phyloP scores from a whole-genome alignment of 2,113 vertebrate species.

The Atractosteus spatula region DNA sequence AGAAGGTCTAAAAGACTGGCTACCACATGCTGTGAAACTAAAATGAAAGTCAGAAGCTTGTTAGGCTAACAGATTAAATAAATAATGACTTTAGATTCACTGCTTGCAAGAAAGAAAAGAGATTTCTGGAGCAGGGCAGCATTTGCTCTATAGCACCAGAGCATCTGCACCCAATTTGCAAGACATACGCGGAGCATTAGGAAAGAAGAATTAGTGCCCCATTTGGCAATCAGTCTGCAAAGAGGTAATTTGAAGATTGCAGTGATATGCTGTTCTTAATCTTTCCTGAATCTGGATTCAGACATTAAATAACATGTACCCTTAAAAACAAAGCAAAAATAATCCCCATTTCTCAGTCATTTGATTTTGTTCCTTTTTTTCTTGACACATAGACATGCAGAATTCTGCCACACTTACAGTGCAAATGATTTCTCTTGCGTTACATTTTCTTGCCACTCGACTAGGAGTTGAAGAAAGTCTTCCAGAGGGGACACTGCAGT shows the following conservation, averaged over 20 bases:
- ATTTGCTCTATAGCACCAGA: constrained; percentile 55
- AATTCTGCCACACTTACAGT: no score
- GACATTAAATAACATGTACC: no score
- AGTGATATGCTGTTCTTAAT: constrained; percentile 43
- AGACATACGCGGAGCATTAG: constrained; percentile 62
- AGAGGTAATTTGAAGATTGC: constrained; percentile 53
- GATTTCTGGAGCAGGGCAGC: constrained; percentile 56
- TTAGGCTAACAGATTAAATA: constrained; percentile 76
- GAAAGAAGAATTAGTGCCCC: constrained; percentile 58
- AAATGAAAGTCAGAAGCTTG: constrained; percentile 70
- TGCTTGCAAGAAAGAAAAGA: constrained; percentile 46
- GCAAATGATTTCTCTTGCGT: no score
- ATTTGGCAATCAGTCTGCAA: constrained; percentile 56
- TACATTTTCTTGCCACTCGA: no score
- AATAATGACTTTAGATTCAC: constrained; percentile 72
- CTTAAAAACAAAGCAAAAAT: no score
- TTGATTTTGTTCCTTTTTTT: no score
- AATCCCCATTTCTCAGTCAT: no score
- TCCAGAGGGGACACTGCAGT: no score
- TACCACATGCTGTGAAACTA: constrained; percentile 62
- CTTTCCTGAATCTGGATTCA: no score
- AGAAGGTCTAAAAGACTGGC: constrained; percentile 21
- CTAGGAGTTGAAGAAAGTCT: no score
- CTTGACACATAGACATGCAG: no score
- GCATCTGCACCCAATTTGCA: constrained; percentile 68